Evolutionary conservation across 2,888 invertebrate species (phyloP).

Genomic region (Caenorhabditis angaria): DNA sequence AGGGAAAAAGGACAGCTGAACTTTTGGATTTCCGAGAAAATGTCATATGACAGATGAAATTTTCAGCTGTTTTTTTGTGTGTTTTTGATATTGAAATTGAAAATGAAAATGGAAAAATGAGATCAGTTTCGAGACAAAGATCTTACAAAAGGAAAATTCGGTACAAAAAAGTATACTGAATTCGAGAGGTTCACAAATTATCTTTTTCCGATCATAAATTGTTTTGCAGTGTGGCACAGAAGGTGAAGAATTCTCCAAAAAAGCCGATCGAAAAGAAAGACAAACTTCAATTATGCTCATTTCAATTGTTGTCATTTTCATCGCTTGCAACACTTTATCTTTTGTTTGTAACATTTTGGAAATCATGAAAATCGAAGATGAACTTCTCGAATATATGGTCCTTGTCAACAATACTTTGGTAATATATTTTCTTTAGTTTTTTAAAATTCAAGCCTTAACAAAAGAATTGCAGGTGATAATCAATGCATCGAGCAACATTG

Average conservation of each 20-base stretch:
- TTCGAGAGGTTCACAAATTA: too few relatives aligned
- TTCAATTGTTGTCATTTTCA: constrained; percentile 66
- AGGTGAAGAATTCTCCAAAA: constrained; percentile 55
- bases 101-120: background rate
- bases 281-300: constrained; percentile 68
- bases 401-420: background rate
- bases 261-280: constrained; percentile 59
- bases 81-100: background rate
- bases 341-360: constrained; percentile 68
- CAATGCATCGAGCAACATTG: constrained; percentile 68
- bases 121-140: too few relatives aligned
- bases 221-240: constrained; percentile 52
- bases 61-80: background rate
- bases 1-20: constrained; percentile 29
- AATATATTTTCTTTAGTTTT: too few relatives aligned
- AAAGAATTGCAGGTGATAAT: constrained; percentile 61
- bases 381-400: background rate
- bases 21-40: background rate
- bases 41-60: background rate
- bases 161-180: too few relatives aligned
- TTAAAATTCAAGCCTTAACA: background rate
- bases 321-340: constrained; percentile 64
- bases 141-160: too few relatives aligned
- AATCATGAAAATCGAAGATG: constrained; percentile 46
- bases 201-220: too few relatives aligned